Evolutionary conservation across 2,113 vertebrate genomes (phyloP).

Genomic region (Platichthys stellatus): DNA sequence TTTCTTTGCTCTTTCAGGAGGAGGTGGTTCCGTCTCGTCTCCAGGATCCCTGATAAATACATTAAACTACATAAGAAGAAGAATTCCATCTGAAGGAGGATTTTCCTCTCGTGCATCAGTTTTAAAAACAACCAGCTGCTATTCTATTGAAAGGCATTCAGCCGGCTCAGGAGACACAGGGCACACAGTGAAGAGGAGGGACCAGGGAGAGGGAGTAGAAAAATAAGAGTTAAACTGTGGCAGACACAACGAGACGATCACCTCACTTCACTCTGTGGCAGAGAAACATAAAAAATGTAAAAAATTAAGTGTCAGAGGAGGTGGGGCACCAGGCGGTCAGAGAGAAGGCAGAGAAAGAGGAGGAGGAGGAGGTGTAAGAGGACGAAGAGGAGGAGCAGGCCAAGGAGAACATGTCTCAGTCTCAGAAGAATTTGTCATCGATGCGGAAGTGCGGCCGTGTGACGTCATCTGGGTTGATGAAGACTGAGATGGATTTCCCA

Average conservation of each 20-base stretch:
- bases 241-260: slow-evolving; percentile 62
- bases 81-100: slow-evolving; percentile 17
- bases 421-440: slow-evolving; percentile 99
- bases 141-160: slow-evolving; percentile 58
- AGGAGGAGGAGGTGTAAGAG: slow-evolving; percentile 16
- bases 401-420: not conserved
- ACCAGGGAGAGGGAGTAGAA: slow-evolving; percentile 43
- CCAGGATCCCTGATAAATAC: slow-evolving; percentile 47
- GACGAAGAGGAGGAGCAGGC: slow-evolving; percentile 7
- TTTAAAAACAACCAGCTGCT: slow-evolving; percentile 31
- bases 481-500: slow-evolving; percentile 97
- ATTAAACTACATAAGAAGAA: not conserved
- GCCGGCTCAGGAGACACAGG: slow-evolving; percentile 57
- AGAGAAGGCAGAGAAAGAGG: slow-evolving; percentile 11
- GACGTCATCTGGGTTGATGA: slow-evolving; percentile 98
- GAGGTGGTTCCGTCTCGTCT: not conserved
- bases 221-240: slow-evolving; percentile 71
- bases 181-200: slow-evolving; percentile 59
- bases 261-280: slow-evolving; percentile 63
- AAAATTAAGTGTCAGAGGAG: slow-evolving; percentile 53
- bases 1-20: not conserved
- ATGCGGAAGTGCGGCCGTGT: slow-evolving; percentile 97
- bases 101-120: slow-evolving; percentile 4
- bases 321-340: slow-evolving; percentile 31
- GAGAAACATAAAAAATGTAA: slow-evolving; percentile 44